Conservation (phyloP, 2,113 vertebrate genomes). For the Cercocebus atys region DNA sequence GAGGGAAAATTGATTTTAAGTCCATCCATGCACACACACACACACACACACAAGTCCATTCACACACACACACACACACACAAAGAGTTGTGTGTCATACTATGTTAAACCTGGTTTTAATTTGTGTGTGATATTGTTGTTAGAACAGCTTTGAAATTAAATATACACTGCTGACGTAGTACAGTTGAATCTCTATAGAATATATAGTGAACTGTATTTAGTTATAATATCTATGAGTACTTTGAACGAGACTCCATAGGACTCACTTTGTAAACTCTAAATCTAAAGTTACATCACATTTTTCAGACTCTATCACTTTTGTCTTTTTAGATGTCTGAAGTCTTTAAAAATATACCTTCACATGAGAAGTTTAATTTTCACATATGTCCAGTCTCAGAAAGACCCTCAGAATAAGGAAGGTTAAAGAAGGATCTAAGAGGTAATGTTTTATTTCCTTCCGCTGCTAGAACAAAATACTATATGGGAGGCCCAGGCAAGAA, state of each 20-base stretch:
- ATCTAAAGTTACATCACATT: neutral
- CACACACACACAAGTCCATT: neutral
- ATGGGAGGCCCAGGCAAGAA: too few relatives aligned
- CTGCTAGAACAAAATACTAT: neutral
- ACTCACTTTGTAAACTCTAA: neutral
- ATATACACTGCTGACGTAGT: neutral
- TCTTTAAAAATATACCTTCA: neutral
- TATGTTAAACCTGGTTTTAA: constrained; percentile 8
- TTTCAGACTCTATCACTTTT: neutral
- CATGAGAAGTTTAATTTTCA: neutral
- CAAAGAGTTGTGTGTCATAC: neutral
- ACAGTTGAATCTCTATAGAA: neutral
- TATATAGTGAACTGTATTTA: neutral
- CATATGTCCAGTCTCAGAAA: neutral
- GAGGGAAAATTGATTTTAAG: neutral
- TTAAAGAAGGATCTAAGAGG: neutral
- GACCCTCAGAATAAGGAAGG: neutral
- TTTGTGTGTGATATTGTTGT: neutral
- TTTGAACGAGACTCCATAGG: neutral
- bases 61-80: neutral
- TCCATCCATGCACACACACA: neutral
- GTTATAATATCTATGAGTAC: neutral
- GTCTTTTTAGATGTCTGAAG: neutral
- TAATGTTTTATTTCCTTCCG: neutral
- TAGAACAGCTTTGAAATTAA: constrained; percentile 11